Evolutionary conservation across 2,888 invertebrate genomes (phyloP), one percentile per base, ranked within the genome.

Genomic region (Agriopis leucophaearia): DNA sequence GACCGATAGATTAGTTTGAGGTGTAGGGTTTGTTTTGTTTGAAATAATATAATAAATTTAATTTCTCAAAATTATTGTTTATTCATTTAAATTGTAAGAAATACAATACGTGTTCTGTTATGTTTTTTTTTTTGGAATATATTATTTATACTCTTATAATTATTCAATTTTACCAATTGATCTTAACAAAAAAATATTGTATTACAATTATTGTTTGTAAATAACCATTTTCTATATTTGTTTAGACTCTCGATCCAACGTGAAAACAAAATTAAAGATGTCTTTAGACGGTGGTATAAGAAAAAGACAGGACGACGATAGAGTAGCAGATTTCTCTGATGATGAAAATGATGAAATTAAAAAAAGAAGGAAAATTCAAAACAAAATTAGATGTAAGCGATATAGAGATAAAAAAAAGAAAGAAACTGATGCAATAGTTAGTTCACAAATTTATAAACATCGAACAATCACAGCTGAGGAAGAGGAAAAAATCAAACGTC

Each of bases 381-480:
- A 42, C 13, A 42, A 42, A 42, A 42, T 42, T 42, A 42, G 42
- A 12, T 42, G 42, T 42, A 8, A 42, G 42, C 42, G 42, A 42
- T 42, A 42, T 42, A 42, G 42, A 42, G 42, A n/a, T 60, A 8
- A 36, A 36, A 58, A 42, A 12, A 42, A 42, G 42, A 42, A 42
- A 42, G 12, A 42, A 42, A 42, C 10, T 42, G 42, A 42, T 42
- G 42, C 42, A 42, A 42, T 42, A 42, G 42, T 42, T 10, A 42
- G 42, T 42, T 42, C 42, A 42, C 8, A 42, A 42, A 42, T 42
- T 10, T 42, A 42, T 42, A 42, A 42, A 42, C 42, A 42, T 42
- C 9, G 42, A 42, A 42, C 8, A 42, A 42, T 42, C 42, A 42
- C 42, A 42, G 42, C 42, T 12, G 42, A 42, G 12, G 42, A 42